Conservation (phyloP, 2,888 invertebrate genomes). For the Diloba caeruleocephala region DNA sequence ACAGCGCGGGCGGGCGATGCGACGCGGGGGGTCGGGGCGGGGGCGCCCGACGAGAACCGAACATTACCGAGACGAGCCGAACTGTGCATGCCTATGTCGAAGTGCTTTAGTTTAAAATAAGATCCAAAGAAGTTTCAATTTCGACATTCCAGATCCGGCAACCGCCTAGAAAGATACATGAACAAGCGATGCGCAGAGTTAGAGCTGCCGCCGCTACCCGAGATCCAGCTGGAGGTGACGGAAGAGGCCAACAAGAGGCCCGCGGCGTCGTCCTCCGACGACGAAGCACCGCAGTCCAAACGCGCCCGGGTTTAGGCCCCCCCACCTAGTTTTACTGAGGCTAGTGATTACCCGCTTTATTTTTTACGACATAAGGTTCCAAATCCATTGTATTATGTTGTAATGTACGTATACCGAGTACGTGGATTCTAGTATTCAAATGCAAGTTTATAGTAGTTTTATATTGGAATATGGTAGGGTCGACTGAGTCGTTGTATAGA, state of each 20-base stretch:
- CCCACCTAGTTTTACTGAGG: slow-evolving; percentile 65
- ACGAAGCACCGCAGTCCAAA: slow-evolving; percentile 63
- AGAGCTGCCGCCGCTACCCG: slow-evolving; percentile 86
- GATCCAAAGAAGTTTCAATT: too few species aligned
- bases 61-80: too few species aligned
- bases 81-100: too few species aligned
- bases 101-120: too few species aligned
- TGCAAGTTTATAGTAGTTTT: slow-evolving; percentile 25
- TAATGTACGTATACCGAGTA: slow-evolving; percentile 23
- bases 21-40: too few species aligned
- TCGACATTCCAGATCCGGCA: slow-evolving; percentile 91
- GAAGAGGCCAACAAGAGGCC: slow-evolving; percentile 46
- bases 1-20: too few species aligned
- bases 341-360: slow-evolving; percentile 25
- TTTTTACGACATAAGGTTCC: slow-evolving; percentile 20
- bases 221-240: slow-evolving; percentile 68
- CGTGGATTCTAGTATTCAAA: slow-evolving; percentile 26
- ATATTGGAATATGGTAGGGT: slow-evolving; percentile 5
- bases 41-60: too few species aligned
- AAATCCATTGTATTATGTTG: slow-evolving; percentile 24
- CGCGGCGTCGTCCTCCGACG: slow-evolving; percentile 43
- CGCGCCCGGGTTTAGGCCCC: slow-evolving; percentile 72
- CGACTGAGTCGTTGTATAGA: slow-evolving; percentile 16
- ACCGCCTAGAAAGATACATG: slow-evolving; percentile 92
- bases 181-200: slow-evolving; percentile 92